These are phyloP conservation scores for Zalophus californianus DNA, from an alignment of 2,797 vertebrate species.

Conservation along the genomic window DNA sequence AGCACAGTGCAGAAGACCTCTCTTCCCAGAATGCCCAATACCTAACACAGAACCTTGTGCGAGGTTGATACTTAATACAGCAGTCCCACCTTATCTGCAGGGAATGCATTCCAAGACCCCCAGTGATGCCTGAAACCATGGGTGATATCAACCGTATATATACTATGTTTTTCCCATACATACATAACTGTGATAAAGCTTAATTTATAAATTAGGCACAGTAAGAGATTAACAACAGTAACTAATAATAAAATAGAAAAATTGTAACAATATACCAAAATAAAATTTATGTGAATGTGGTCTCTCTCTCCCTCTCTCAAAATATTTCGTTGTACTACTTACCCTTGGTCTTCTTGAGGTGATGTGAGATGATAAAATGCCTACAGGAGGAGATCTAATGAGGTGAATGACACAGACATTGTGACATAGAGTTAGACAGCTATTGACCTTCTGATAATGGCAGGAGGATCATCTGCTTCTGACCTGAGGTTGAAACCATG, in stretches of 20 bases:
- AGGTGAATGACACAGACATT: background rate
- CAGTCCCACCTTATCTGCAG: background rate
- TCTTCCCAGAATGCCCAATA: background rate
- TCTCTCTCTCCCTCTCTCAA: background rate
- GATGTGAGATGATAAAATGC: background rate
- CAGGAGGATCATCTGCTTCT: background rate
- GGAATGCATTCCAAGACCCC: background rate
- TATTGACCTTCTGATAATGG: background rate
- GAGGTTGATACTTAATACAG: background rate
- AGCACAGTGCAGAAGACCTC: background rate
- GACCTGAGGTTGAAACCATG: background rate
- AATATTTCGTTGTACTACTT: background rate
- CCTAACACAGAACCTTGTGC: background rate
- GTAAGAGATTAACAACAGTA: background rate
- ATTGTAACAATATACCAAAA: background rate
- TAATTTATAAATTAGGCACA: background rate
- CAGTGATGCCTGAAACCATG: background rate
- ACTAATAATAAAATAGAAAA: background rate
- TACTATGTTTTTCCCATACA: background rate
- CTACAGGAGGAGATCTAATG: background rate
- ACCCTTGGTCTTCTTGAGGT: background rate
- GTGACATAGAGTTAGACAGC: background rate
- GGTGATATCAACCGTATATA: background rate
- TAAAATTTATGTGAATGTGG: background rate
- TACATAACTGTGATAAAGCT: background rate